Percentiles rank a stretch among this genome's conserved stretches.
Conservation (phyloP, 2,113 vertebrate species). For the Pycnonotus jocosus region DNA sequence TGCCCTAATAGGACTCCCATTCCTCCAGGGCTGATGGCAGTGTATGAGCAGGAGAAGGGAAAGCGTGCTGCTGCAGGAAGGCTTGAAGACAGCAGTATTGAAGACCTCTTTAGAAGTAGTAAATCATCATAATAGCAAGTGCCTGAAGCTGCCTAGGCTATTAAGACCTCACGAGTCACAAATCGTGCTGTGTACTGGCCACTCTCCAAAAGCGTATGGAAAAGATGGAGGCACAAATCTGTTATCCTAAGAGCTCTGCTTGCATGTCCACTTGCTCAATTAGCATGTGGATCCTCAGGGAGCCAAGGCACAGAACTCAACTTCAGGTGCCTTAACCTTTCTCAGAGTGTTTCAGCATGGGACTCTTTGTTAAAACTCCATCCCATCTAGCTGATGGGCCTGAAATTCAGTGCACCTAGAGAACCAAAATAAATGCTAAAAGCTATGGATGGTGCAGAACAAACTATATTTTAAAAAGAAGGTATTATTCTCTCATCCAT, state of each 20-base stretch:
- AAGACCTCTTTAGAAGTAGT: background rate
- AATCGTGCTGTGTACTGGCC: background rate
- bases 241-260: background rate
- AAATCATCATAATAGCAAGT: background rate
- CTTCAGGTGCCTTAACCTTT: background rate
- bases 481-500: background rate
- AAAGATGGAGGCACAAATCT: background rate
- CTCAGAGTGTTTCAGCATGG: background rate
- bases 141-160: background rate
- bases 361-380: background rate
- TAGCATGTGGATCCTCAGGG: fast-evolving
- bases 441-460: background rate
- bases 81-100: background rate
- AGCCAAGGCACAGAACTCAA: background rate
- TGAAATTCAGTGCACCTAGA: background rate
- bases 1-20: background rate
- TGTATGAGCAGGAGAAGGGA: background rate
- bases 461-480: background rate
- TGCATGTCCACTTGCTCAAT: background rate
- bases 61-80: background rate
- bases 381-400: background rate
- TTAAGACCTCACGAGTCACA: background rate
- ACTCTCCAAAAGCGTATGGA: background rate
- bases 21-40: background rate
- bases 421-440: background rate